Evolutionary conservation across 2,113 vertebrate genomes (phyloP).

Genomic region (Phylloscopus trochilus): DNA sequence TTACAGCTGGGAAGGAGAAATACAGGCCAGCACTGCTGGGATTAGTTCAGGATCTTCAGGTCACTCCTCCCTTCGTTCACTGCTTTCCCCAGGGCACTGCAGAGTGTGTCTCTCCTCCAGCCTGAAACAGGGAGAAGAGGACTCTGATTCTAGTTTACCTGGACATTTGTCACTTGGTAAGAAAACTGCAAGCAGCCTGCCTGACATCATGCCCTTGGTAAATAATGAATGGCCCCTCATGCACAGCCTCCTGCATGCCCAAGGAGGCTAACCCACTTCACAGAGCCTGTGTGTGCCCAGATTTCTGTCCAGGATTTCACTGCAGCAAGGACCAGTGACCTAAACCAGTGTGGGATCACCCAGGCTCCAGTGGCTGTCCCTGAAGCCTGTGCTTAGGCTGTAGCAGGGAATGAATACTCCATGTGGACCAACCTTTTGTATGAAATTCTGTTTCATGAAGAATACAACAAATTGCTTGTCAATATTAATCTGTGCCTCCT

Average conservation of each 20-base stretch:
- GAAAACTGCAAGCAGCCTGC: background rate
- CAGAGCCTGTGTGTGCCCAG: background rate
- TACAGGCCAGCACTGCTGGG: fast-evolving
- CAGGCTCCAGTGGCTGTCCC: background rate
- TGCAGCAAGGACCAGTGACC: background rate
- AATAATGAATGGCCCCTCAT: background rate
- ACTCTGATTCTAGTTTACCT: background rate
- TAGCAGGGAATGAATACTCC: background rate
- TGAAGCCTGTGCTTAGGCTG: background rate
- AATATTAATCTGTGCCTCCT: fast-evolving
- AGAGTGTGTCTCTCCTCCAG: background rate
- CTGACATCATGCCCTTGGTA: background rate
- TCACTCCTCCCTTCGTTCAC: background rate
- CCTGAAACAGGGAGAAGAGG: background rate
- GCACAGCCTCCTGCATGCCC: fast-evolving
- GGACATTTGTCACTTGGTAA: background rate
- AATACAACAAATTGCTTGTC: background rate
- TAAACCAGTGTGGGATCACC: background rate
- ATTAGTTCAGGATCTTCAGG: background rate
- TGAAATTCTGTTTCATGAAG: background rate
- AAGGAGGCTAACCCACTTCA: background rate
- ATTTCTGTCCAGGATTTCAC: background rate
- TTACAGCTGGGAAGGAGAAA: background rate
- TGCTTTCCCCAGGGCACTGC: background rate
- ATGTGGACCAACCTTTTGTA: background rate